Conservation (phyloP, 1,140 invertebrate genomes). For the Zaprionus ghesquierei region DNA sequence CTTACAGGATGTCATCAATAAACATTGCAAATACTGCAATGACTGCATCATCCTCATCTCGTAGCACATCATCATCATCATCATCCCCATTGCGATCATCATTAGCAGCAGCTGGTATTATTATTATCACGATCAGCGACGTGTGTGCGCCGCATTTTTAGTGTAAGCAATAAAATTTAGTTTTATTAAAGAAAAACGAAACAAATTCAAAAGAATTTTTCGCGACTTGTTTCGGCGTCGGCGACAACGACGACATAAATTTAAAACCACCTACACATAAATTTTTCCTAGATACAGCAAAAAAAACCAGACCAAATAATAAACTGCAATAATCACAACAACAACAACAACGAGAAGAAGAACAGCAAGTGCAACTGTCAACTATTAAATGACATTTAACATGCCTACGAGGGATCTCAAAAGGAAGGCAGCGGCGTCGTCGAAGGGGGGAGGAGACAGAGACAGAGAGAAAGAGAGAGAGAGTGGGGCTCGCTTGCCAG, state of each 20-base stretch:
- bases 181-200: slow-evolving; percentile 81
- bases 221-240: slow-evolving; percentile 68
- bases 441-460: not conserved
- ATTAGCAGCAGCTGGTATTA: slow-evolving; percentile 1
- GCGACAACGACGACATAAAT: slow-evolving; percentile 52
- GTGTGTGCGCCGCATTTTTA: slow-evolving; percentile 50
- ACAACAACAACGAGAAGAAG: slow-evolving; percentile 36
- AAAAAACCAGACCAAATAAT: slow-evolving; percentile 42
- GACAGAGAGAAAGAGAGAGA: slow-evolving; percentile 8
- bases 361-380: slow-evolving; percentile 76
- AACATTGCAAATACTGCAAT: slow-evolving; percentile 25
- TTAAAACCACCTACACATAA: slow-evolving; percentile 73
- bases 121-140: slow-evolving; percentile 27
- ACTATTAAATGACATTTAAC: slow-evolving; percentile 81
- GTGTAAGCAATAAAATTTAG: slow-evolving; percentile 79
- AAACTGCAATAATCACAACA: slow-evolving; percentile 70
- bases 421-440: not conserved
- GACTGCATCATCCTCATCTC: slow-evolving; percentile 9
- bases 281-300: slow-evolving; percentile 54
- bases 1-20: slow-evolving; percentile 70
- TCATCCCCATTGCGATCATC: not conserved
- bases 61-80: not conserved
- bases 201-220: slow-evolving; percentile 78
- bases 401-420: slow-evolving; percentile 57
- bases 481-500: not conserved